Conservation (phyloP, 2,113 vertebrate species). For the Anoplopoma fimbria region DNA sequence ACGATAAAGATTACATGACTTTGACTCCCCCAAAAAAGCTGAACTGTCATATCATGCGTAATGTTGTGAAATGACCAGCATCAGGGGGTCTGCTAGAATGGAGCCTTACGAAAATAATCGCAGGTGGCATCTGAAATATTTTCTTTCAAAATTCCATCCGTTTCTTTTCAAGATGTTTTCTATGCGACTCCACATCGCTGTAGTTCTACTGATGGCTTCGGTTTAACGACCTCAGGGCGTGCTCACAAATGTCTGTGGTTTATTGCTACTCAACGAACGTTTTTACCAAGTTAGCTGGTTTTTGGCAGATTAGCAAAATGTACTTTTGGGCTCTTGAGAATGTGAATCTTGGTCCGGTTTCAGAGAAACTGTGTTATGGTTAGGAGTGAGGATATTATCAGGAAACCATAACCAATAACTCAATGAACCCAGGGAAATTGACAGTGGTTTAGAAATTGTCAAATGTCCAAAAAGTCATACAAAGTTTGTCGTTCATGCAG, state of each 20-base stretch:
- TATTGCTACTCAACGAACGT: background rate
- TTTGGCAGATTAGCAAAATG: slow-evolving; percentile 26
- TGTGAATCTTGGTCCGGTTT: background rate
- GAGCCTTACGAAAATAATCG: too few relatives aligned
- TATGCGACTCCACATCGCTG: background rate
- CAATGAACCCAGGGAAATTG: background rate
- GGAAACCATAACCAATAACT: slow-evolving; percentile 1
- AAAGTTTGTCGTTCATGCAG: background rate
- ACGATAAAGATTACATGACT: too few relatives aligned
- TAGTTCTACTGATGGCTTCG: background rate
- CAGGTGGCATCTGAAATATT: background rate
- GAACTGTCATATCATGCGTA: too few relatives aligned
- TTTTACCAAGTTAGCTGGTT: background rate
- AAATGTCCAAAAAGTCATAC: background rate
- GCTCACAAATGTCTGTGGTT: slow-evolving; percentile 16
- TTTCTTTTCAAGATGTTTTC: background rate
- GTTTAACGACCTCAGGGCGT: background rate
- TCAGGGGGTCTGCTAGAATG: too few relatives aligned
- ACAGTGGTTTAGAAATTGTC: background rate
- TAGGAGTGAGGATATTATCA: background rate
- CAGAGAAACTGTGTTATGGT: background rate
- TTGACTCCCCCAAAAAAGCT: too few relatives aligned
- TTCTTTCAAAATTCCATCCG: background rate
- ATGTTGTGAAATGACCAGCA: too few relatives aligned
- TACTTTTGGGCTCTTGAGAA: slow-evolving; percentile 5